Base-by-base conservation (phyloP, 2,113 vertebrate genomes). In the Apistogramma diplotaenia region DNA sequence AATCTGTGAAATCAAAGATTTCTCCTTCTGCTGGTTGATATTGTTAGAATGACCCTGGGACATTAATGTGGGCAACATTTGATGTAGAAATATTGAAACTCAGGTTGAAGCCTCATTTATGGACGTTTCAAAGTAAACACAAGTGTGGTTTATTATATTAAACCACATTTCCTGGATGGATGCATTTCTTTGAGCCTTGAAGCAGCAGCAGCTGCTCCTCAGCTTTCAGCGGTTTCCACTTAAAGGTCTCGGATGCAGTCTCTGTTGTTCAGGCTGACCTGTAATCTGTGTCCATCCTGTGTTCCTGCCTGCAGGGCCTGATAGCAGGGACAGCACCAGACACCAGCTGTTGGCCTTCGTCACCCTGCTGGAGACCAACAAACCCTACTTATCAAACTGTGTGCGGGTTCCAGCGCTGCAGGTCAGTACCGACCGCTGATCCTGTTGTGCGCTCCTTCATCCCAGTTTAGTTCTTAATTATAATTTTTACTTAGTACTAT, bases 351-450 rank as follows among this genome's bases (percentile, higher is more conserved):
- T 99, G 0, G 91, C 96, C 82, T 99, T 97, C 0, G 97, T 98
- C 76, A 98, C 97, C 3, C 93, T 99, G 79, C 87, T 99, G 86
- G 97, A 99, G 93, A 99, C 98, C 88, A 97, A 94, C 94, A 99
- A 96, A 21, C 96, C 97, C 0, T 99, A 97, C 91, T 82, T 99
- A 87, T 95, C 97, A 29, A 98, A 97, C 95, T 97, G 97, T 0
- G 87, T 97, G 10, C 93, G 97, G 0, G 78, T 96, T 4, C 97
- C 97, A 0, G 97, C 97, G 0, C 92, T 98, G 1, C 97, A 97
- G 87, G 97, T 98, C 6, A 72, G 94, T 79, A 25, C 23, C 6
- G n/a, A n/a, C n/a, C n/a, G n/a, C 29, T 31, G 29, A 31, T 31
- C 29, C 29, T 37, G 35, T 5, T 37, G 35, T 43, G 13, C 43